Evolutionary conservation across 2,888 invertebrate genomes (phyloP).

Genomic region (Lepidocyrtinus sp.): DNA sequence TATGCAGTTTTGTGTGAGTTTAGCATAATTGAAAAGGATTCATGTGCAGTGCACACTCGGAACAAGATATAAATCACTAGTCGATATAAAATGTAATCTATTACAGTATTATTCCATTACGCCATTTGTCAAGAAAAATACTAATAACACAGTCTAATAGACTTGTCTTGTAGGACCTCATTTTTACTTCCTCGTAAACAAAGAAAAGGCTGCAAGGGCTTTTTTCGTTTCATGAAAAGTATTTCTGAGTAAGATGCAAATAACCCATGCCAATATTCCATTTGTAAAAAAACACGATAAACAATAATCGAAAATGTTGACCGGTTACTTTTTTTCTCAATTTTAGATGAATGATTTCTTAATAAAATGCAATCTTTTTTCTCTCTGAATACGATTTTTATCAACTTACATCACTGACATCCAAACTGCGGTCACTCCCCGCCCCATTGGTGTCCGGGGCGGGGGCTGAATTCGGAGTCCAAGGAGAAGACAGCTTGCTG

Average conservation of each 20-base stretch:
- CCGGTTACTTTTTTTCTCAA: background rate
- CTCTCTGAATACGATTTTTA: background rate
- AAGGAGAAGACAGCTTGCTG: slow-evolving; percentile 97
- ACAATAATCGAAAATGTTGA: background rate
- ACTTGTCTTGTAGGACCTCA: slow-evolving; percentile 25
- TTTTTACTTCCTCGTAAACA: slow-evolving; percentile 43
- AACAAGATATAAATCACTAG: slow-evolving; percentile 5
- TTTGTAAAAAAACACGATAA: background rate
- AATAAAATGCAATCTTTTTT: slow-evolving; percentile 13
- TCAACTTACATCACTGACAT: slow-evolving; percentile 82
- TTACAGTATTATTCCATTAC: slow-evolving; percentile 44
- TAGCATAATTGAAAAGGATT: slow-evolving; percentile 3
- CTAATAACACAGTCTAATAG: slow-evolving; percentile 21
- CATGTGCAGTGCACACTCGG: slow-evolving; percentile 14
- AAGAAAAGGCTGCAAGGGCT: background rate
- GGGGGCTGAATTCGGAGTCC: slow-evolving; percentile 91
- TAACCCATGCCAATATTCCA: background rate
- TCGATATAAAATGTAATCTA: slow-evolving; percentile 22
- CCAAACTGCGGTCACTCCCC: slow-evolving; percentile 88
- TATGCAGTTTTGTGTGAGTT: background rate
- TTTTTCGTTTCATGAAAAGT: too few relatives aligned
- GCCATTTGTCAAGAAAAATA: slow-evolving; percentile 21
- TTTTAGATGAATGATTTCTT: background rate
- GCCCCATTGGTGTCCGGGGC: slow-evolving; percentile 91
- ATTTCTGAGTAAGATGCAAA: background rate